Base-by-base conservation (phyloP, 1,140 invertebrate species). In the Drosophila rufa region DNA sequence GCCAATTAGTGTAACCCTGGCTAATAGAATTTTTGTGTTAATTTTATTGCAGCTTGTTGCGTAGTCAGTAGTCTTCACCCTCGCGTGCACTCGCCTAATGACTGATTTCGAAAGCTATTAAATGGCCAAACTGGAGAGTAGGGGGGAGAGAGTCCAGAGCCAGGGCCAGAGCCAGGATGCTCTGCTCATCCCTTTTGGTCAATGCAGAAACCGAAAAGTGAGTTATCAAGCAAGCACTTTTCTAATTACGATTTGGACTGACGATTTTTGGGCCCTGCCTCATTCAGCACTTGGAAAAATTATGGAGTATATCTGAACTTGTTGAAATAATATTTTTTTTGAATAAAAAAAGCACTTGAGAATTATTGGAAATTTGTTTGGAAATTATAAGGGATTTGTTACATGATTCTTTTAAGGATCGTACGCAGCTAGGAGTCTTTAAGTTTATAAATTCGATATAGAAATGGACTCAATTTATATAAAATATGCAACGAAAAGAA, bases 221-320 rank as follows among this genome's bases (percentile, higher is more conserved):
- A 87, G 78, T 87, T 87, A 89, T 87, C 80, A 89, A 78, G 80
- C 81, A 71, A 90, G 84, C 84, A 87, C 84, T 87, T 87, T 87
- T 90, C 84, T 87, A 87, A 87, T 87, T 87, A 87, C 84, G 62
- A 78, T 77, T 80, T 89, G 25, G 80, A 51, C 58, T 64, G 33
- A 69, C 43, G 64, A 56, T 59, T 75, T 73, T 55, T 33, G 38
- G 67, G 30, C 43, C 17, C 12, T 19, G 60, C 36, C 30, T 17
- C 27, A 50, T 19, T 3, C 1, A 1, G 40, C 48, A 70, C 67
- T 70, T 2, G n/a, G 2, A 30, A 12, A 70, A 53, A 70, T 53
- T 9, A 4, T 38, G 11, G 15, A 14, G 15, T 9, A 4, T 8
- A 15, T 45, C 0, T 9, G 3, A 22, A 19, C 17, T 19, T 19